Base-by-base conservation (phyloP, 1,140 invertebrate species). In the Bombus sibiricus region DNA sequence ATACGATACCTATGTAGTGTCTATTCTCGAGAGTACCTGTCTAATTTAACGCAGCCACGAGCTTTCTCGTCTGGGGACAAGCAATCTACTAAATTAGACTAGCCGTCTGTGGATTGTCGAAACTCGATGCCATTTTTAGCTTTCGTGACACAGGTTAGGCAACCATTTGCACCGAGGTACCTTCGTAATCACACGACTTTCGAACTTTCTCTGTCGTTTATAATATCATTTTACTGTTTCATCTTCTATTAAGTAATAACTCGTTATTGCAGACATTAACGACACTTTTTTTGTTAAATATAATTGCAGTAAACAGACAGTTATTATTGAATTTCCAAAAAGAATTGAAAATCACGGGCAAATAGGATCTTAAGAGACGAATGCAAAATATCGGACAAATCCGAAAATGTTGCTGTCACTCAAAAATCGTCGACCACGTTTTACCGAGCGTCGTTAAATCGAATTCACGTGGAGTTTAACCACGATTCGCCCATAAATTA, bases 31-130 rank as follows among this genome's bases (percentile, higher is more conserved):
- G 34, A 43, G 39, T 59, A 8, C 25, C 43, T 76, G 57, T 64
- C 80, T 75, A 80, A 81, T 81, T 89, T 77, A 68, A 88, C 85
- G 80, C 39, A 74, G 25, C 71, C 34, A 32, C 73, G 41, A 59
- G 66, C 39, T 64, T 37, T 37, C 68, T 86, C 78, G 53, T 64
- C 64, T 66, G 18, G 32, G 28, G 32, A n/a, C 74, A 59, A 39
- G 34, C 64, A 57, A 59, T 32, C 76, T 83, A 34, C 62, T 59
- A 81, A 87, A 90, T 90, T 85, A 83, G 83, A 87, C 80, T 87
- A 90, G 88, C 87, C 76, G 87, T 78, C 25, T 62, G 59, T 37
- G 66, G 77, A 85, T 66, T 81, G 74, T 41, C n/a, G 71, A 32
- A 74, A 82, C 39, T 43, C n/a, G 53, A 22, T 28, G 53, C 39